Base-by-base conservation (phyloP, 2,888 invertebrate genomes). In the Timandra comae region DNA sequence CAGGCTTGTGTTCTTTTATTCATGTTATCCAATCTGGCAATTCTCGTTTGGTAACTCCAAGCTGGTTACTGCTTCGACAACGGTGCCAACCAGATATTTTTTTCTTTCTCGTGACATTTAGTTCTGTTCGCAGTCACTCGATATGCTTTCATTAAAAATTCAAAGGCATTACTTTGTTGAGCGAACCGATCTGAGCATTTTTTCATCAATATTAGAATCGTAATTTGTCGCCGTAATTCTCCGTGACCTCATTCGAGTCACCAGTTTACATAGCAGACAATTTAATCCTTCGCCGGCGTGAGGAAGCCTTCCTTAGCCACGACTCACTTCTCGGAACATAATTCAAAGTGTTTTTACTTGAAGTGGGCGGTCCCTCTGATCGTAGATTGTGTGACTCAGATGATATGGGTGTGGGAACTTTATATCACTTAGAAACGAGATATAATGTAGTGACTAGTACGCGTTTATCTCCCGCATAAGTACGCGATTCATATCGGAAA, bases 381-480 rank as follows among this genome's bases (percentile, higher is more conserved):
- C 60, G 61, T 69, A 66, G 73, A 71, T 75, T 62, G 66, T 61
- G 61, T 76, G 75, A 76, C 59, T 75, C 74, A 77, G 70, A 68
- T 65, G 68, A 67, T 70, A 69, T 60, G 72, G 68, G 65, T 75
- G 74, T 77, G 76, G 71, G 79, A 76, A 78, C 68, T 65, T 24
- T 58, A 60, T 60, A 69, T 63, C 60, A 63, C 61, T 59, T 56
- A 60, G 53, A 56, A 43, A 52, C 54, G 55, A 56, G 51, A 52
- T 54, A 57, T 52, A 55, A 16, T 56, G 51, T 52, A 52, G 53
- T 50, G 57, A 59, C 16, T 16, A 16, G 56, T 60, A 57, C 57
- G 45, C 54, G 56, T 66, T 66, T 70, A 69, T 69, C 71, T 68
- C 44, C 48, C 56, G 56, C 54, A 59, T 67, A 63, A 66, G 63